Base-by-base conservation (phyloP, 2,113 vertebrate genomes). In the Siniperca knerii region DNA sequence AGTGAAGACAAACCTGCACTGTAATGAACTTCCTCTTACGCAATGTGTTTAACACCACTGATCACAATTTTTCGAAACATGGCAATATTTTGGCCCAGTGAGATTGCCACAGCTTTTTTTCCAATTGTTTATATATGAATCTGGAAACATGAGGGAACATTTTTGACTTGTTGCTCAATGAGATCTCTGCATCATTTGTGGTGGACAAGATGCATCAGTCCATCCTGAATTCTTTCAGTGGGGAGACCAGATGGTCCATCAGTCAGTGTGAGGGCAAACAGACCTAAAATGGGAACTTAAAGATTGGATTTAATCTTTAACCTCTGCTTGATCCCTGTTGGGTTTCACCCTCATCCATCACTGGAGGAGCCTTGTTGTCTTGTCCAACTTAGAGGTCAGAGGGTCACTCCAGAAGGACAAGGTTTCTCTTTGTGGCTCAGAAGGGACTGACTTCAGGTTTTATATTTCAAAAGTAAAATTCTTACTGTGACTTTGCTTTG, bases 171-270 rank as follows among this genome's bases (percentile, higher is more conserved):
- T 68, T 55, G 15, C 23, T 21, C 18, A n/a, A 3, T 44, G n/a
- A 58, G 18, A 6, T 18, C 15, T 8, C 25, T 12, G 44, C 21
- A 60, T 52, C 4, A 44, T 64, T 21, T 33, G 16, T 55, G 2
- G n/a, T 13, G n/a, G 69, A 65, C 33, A 21, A 55, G 35, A 72
- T 42, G 21, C 70, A 46, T 16, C 20, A 67, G 37, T 35, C 29
- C 6, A 64, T 75, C 57, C 20, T 77, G 44, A 44, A 57, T 37
- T 77, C 5, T 57, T 67, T 77, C 25, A 37, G 33, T 10, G 42
- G 0, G 37, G 69, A 70, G 48, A 70, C 50, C 73, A 84, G 86
- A 78, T 77, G 68, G 35, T 74, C 57, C n/a, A 55, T 84, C 21
- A 60, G 58, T 85, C 64, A 65, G n/a, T 66, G 23, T 65, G 44